Evolutionary conservation across 2,888 invertebrate species (phyloP).

Genomic region (Allygus modestus): DNA sequence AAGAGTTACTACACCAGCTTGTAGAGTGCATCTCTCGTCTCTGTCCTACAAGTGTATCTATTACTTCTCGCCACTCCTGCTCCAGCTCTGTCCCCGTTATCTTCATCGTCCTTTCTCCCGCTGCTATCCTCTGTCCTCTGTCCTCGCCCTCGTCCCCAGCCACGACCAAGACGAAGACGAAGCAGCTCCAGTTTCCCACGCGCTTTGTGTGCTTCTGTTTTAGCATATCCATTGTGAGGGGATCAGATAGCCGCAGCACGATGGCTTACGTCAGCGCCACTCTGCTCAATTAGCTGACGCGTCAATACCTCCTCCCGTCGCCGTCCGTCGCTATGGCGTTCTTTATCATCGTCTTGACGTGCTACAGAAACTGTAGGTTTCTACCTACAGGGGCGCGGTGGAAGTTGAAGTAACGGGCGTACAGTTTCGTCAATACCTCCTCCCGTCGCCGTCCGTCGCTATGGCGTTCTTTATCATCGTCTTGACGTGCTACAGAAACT

Average conservation of each 20-base stretch:
- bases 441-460: not conserved
- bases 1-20: too few relatives aligned
- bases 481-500: too few relatives aligned
- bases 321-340: not conserved
- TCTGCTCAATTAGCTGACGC: slow-evolving; percentile 33
- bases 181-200: slow-evolving; percentile 37
- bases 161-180: not conserved
- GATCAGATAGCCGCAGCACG: slow-evolving; percentile 52
- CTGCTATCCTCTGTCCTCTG: not conserved
- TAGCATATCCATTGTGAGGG: slow-evolving; percentile 56
- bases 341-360: not conserved
- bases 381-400: too few relatives aligned
- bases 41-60: too few relatives aligned
- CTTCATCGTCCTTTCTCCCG: not conserved
- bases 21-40: too few relatives aligned
- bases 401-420: too few relatives aligned
- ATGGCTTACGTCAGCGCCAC: not conserved
- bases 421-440: slow-evolving; percentile 13
- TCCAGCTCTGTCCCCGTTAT: too few relatives aligned
- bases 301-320: not conserved
- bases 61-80: too few relatives aligned
- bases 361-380: too few relatives aligned
- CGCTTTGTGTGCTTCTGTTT: slow-evolving; percentile 52
- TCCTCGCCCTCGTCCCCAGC: not conserved
- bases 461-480: not conserved